Percentiles rank a stretch among this genome's conserved stretches.
These are phyloP conservation scores for Ataeniobius toweri DNA, from an alignment of 2,797 vertebrate species.

Conservation along the genomic window DNA sequence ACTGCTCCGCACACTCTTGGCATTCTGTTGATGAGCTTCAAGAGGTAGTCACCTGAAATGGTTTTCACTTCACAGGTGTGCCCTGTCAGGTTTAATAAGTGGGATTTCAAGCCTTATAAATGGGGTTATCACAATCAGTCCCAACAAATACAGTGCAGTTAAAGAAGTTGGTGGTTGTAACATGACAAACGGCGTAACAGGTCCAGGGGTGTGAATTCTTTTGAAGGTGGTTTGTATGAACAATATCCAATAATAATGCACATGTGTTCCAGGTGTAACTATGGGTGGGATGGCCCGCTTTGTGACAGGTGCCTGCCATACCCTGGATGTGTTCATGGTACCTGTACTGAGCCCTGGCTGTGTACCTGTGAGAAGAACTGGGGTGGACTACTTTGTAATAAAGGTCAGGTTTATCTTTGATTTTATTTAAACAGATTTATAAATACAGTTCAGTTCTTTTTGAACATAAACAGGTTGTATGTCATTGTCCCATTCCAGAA, in stretches of 20 bases:
- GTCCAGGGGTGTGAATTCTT: too few species aligned
- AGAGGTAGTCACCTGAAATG: too few species aligned
- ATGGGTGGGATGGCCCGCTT: constrained; percentile 92
- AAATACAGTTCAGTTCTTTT: not conserved
- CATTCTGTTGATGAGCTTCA: too few species aligned
- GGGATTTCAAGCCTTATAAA: too few species aligned
- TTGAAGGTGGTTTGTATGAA: not conserved
- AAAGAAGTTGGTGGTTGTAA: too few species aligned
- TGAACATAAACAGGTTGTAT: not conserved
- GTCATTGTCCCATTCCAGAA: not conserved
- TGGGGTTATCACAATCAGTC: too few species aligned
- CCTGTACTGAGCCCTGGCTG: constrained; percentile 89
- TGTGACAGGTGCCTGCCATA: constrained; percentile 92
- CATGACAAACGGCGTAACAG: too few species aligned
- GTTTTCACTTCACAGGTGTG: too few species aligned
- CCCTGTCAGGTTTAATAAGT: too few species aligned
- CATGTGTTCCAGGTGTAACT: constrained; percentile 86
- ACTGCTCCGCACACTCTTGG: too few species aligned
- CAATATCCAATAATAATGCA: not conserved
- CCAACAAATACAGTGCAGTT: too few species aligned
- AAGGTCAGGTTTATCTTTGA: constrained; percentile 80
- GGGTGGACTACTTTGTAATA: constrained; percentile 95
- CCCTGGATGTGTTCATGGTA: constrained; percentile 94
- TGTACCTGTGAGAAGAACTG: constrained; percentile 97
- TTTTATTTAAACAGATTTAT: not conserved